These are phyloP conservation scores for Macrosiphum euphorbiae DNA, from an alignment of 2,888 invertebrate genomes.

Conservation along the genomic window DNA sequence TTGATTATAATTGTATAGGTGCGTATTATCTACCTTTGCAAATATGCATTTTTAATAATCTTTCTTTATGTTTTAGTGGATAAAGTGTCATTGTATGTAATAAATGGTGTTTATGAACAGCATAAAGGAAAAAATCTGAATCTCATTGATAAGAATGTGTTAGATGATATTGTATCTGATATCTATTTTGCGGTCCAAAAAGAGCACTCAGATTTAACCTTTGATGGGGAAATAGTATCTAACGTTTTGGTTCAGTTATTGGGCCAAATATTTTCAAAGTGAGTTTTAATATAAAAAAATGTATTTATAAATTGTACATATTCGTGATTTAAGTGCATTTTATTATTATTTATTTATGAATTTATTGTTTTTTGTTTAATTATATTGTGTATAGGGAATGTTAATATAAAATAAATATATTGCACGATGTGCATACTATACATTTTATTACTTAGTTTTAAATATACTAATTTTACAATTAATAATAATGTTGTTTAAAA, in stretches of 20 bases:
- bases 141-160: constrained; percentile 77
- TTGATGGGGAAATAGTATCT: constrained; percentile 47
- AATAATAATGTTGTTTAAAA: constrained; percentile 19
- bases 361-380: not conserved
- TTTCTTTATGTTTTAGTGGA: constrained; percentile 71
- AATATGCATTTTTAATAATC: constrained; percentile 11
- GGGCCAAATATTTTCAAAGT: constrained; percentile 60
- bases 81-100: constrained; percentile 73
- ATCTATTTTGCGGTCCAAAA: constrained; percentile 82
- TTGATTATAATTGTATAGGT: not conserved
- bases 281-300: not conserved
- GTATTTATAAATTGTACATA: not conserved
- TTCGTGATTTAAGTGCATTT: not conserved
- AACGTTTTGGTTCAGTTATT: constrained; percentile 38
- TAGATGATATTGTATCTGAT: constrained; percentile 81
- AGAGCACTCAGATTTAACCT: constrained; percentile 71
- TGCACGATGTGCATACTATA: no score
- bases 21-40: not conserved
- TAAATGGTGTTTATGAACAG: constrained; percentile 80
- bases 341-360: not conserved
- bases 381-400: not conserved
- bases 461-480: not conserved
- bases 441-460: not conserved
- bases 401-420: not conserved
- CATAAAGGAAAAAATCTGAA: constrained; percentile 72